A percentile compares a stretch with the other conserved stretches of the same genome.
phyloP scores from a whole-genome alignment of 1,140 invertebrate genomes.

The Penaeus chinensis region DNA sequence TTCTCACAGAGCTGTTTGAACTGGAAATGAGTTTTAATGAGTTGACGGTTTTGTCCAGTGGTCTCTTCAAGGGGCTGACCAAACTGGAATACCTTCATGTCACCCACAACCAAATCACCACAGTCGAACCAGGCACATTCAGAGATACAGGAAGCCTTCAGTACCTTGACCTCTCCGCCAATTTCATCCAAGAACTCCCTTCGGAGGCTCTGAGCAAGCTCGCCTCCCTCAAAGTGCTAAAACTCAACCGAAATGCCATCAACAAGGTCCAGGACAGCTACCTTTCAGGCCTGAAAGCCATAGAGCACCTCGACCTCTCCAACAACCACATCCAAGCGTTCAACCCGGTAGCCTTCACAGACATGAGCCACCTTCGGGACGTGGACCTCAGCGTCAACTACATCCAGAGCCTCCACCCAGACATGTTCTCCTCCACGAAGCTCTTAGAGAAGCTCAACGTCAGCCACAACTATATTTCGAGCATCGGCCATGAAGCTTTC shows the following conservation, averaged over 20 bases:
- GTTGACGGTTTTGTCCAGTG: constrained; percentile 75
- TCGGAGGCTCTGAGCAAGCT: constrained; percentile 77
- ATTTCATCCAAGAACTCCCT: constrained; percentile 79
- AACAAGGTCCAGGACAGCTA: constrained; percentile 39
- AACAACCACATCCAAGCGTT: constrained; percentile 60
- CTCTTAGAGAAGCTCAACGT: constrained; percentile 47
- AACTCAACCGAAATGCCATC: constrained; percentile 55
- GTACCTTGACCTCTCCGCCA: constrained; percentile 80
- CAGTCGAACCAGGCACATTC: constrained; percentile 71
- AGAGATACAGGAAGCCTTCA: constrained; percentile 58
- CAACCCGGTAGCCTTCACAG: constrained; percentile 62
- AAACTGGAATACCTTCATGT: constrained; percentile 82
- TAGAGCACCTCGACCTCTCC: constrained; percentile 63
- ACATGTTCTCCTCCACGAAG: constrained; percentile 41
- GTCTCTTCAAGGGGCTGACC: constrained; percentile 74
- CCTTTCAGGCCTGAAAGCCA: constrained; percentile 44
- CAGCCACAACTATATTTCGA: constrained; percentile 55
- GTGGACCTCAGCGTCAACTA: constrained; percentile 81
- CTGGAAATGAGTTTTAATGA: constrained; percentile 83
- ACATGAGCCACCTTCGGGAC: constrained; percentile 77
- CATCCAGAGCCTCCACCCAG: constrained; percentile 63
- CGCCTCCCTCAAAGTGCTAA: constrained; percentile 72
- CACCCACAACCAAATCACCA: constrained; percentile 79
- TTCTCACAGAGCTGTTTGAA: constrained; percentile 80
- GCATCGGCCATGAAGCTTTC: constrained; percentile 44